Evolutionary conservation across 2,888 invertebrate species (phyloP).

Genomic region (Tromatobia lineatoria): DNA sequence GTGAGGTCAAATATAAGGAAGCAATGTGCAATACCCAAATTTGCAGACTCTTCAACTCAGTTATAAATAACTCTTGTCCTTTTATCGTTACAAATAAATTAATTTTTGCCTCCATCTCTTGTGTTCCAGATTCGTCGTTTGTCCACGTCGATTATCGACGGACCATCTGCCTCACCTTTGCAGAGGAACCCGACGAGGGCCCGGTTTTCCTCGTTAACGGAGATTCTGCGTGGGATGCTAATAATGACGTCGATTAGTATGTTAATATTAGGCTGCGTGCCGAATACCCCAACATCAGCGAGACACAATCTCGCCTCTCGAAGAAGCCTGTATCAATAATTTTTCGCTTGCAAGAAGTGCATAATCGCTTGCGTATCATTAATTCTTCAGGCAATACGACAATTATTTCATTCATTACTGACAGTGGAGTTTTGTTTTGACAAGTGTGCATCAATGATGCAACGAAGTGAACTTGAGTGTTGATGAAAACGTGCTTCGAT

Average conservation of each 20-base stretch:
- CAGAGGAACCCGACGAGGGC: slow-evolving; percentile 55
- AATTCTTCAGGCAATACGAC: background rate
- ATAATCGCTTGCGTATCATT: background rate
- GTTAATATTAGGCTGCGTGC: slow-evolving; percentile 41
- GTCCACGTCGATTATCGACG: slow-evolving; percentile 67
- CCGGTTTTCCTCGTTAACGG: slow-evolving; percentile 61
- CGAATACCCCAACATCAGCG: slow-evolving; percentile 37
- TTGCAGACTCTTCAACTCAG: background rate
- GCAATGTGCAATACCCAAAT: no score
- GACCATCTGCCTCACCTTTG: slow-evolving; percentile 48
- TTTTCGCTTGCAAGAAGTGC: slow-evolving; percentile 6
- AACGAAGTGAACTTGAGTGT: slow-evolving; percentile 7
- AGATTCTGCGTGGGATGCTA: slow-evolving; percentile 20
- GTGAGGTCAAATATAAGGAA: no score
- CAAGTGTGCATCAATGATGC: slow-evolving; percentile 2
- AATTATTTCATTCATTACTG: background rate
- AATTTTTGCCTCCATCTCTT: slow-evolving; percentile 21
- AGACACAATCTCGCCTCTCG: background rate
- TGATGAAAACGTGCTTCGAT: background rate
- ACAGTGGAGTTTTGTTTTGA: background rate
- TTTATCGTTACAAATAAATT: background rate
- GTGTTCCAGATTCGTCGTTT: slow-evolving; percentile 72
- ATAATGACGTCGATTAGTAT: slow-evolving; percentile 64
- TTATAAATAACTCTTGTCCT: background rate
- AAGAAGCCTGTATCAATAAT: slow-evolving; percentile 15